Evolutionary conservation across 2,888 invertebrate species (phyloP).

Genomic region (Odontomyia ornata): DNA sequence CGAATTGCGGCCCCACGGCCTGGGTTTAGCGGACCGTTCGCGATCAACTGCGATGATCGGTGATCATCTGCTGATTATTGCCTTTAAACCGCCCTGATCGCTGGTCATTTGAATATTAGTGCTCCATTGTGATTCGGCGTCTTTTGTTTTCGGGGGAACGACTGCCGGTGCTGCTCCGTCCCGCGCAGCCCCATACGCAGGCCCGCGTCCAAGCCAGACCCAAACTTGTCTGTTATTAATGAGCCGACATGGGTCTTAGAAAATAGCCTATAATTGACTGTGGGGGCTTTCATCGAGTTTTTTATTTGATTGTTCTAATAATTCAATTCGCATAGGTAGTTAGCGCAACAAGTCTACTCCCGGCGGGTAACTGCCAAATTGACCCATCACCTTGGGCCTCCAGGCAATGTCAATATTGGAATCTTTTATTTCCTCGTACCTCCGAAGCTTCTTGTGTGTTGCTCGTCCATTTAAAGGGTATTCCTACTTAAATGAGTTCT

Average conservation of each 20-base stretch:
- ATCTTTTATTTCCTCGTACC: slow-evolving; percentile 9
- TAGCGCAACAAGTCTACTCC: slow-evolving; percentile 30
- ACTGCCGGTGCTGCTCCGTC: neutral
- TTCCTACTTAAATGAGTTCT: slow-evolving; percentile 39
- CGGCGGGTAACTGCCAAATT: slow-evolving; percentile 39
- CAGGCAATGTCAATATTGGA: slow-evolving; percentile 47
- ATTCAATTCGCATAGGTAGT: slow-evolving; percentile 45
- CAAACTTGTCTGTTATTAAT: slow-evolving; percentile 31
- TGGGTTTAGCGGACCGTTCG: neutral
- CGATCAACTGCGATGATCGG: neutral
- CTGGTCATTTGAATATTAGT: slow-evolving; percentile 33
- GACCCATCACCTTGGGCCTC: slow-evolving; percentile 50
- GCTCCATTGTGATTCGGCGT: slow-evolving; percentile 27
- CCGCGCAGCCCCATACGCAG: neutral
- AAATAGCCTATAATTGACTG: slow-evolving; percentile 46
- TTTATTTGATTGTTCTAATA: slow-evolving; percentile 47
- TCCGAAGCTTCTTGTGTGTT: neutral
- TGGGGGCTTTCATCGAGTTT: slow-evolving; percentile 48
- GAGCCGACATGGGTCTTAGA: slow-evolving; percentile 39
- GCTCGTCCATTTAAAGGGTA: neutral
- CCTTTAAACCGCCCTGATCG: slow-evolving; percentile 29
- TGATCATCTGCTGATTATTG: slow-evolving; percentile 33
- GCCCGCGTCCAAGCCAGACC: neutral
- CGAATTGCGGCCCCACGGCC: slow-evolving; percentile 19
- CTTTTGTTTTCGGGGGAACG: neutral